A percentile compares a stretch with the other conserved stretches of the same genome.
Evolutionary conservation across 2,797 vertebrate genomes (phyloP).

Genomic region (Acanthornis magna): DNA sequence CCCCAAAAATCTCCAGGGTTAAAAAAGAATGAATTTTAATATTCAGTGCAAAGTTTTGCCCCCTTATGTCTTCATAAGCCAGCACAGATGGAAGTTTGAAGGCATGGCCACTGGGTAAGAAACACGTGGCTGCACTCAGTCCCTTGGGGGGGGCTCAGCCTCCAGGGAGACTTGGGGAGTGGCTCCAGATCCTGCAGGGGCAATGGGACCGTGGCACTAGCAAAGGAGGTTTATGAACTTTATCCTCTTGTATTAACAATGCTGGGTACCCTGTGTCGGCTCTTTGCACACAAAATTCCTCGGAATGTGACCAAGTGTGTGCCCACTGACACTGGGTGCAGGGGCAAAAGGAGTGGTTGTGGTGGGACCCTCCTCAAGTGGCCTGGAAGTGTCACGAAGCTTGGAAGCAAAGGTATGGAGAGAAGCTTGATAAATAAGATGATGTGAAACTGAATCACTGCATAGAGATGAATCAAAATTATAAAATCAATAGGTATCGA

Average conservation of each 20-base stretch:
- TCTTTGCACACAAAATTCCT: neutral
- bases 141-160: neutral
- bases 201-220: neutral
- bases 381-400: neutral
- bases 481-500: conserved; percentile 70
- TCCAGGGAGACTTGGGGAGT: neutral
- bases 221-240: neutral
- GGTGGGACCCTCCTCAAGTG: neutral
- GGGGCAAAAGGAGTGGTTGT: neutral
- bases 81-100: neutral
- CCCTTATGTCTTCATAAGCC: neutral
- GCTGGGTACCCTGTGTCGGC: neutral
- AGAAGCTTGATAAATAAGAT: conserved; percentile 60
- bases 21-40: neutral
- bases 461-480: conserved; percentile 66
- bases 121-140: accelerated
- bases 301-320: accelerated
- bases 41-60: neutral
- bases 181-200: neutral
- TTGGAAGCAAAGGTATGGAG: neutral
- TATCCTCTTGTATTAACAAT: neutral
- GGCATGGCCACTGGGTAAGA: neutral
- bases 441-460: conserved; percentile 35
- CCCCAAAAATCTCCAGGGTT: neutral
- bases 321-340: neutral